These are phyloP conservation scores for Holotrichia oblita DNA, from an alignment of 1,140 invertebrate species.

Conservation along the genomic window DNA sequence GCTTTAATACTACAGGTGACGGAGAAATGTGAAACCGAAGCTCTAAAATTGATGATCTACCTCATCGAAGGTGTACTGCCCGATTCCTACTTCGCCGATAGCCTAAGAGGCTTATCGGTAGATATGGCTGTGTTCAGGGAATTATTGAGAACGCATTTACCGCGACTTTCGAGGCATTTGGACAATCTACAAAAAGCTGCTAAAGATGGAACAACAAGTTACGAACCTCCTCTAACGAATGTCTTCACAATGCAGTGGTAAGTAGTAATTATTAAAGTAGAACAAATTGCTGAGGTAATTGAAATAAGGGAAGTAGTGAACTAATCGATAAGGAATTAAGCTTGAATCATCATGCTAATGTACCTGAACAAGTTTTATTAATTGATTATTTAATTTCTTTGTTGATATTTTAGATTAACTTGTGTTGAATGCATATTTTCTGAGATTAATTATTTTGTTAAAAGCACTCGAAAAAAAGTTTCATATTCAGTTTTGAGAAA, in stretches of 20 bases:
- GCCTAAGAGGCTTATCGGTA: constrained; percentile 90
- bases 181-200: constrained; percentile 85
- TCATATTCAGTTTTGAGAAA: too few relatives aligned
- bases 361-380: too few relatives aligned
- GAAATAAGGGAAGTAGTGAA: too few relatives aligned
- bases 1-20: constrained; percentile 96
- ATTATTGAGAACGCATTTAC: constrained; percentile 82
- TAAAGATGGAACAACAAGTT: constrained; percentile 70
- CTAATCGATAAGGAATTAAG: too few relatives aligned
- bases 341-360: too few relatives aligned
- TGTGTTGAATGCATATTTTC: too few relatives aligned
- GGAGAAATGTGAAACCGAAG: constrained; percentile 88
- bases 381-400: too few relatives aligned
- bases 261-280: constrained; percentile 32
- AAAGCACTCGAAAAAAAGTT: too few relatives aligned
- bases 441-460: too few relatives aligned
- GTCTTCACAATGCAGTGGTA: constrained; percentile 99
- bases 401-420: too few relatives aligned
- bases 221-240: constrained; percentile 95
- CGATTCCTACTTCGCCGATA: constrained; percentile 94
- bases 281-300: constrained; percentile 31
- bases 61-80: constrained; percentile 95
- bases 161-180: constrained; percentile 89
- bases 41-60: constrained; percentile 97
- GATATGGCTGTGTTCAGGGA: constrained; percentile 99